These are phyloP conservation scores for Cerceris ruficornis DNA, from an alignment of 2,888 invertebrate species.

Conservation along the genomic window DNA sequence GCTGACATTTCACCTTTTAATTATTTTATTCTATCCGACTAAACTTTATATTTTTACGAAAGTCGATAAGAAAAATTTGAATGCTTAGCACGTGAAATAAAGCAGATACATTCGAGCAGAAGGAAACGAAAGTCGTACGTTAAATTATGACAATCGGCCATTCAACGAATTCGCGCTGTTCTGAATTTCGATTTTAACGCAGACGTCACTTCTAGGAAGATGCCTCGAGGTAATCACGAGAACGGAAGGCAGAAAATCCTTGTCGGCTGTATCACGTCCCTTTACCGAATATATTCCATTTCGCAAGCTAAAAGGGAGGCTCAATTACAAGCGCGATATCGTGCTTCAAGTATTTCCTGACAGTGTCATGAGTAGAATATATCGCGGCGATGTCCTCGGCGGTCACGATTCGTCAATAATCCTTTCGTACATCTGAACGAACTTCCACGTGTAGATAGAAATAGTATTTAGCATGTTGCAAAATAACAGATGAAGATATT, in stretches of 20 bases:
- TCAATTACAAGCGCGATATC: constrained; percentile 13
- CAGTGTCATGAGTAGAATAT: neutral
- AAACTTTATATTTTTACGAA: too few relatives aligned
- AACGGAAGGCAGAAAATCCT: constrained; percentile 13
- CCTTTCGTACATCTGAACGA: neutral
- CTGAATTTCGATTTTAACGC: constrained; percentile 32
- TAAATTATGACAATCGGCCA: constrained; percentile 8
- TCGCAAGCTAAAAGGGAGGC: constrained; percentile 1
- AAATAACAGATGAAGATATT: too few relatives aligned
- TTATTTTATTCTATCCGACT: too few relatives aligned
- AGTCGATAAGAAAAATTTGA: too few relatives aligned
- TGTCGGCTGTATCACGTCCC: constrained; percentile 20
- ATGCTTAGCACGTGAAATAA: too few relatives aligned
- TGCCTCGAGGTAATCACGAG: neutral
- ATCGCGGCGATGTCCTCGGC: constrained; percentile 7
- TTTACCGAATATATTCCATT: constrained; percentile 15
- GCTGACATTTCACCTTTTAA: too few relatives aligned
- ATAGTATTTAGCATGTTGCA: neutral
- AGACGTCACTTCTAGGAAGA: constrained; percentile 22
- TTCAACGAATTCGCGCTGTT: neutral
- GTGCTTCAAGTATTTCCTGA: constrained; percentile 7
- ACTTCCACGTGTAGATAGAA: neutral
- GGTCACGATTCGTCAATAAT: constrained; percentile 19
- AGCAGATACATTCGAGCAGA: neutral
- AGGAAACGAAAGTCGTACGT: neutral